These are phyloP conservation scores for Sinohyriopsis cumingii DNA, from an alignment of 2,888 invertebrate genomes.

Conservation along the genomic window DNA sequence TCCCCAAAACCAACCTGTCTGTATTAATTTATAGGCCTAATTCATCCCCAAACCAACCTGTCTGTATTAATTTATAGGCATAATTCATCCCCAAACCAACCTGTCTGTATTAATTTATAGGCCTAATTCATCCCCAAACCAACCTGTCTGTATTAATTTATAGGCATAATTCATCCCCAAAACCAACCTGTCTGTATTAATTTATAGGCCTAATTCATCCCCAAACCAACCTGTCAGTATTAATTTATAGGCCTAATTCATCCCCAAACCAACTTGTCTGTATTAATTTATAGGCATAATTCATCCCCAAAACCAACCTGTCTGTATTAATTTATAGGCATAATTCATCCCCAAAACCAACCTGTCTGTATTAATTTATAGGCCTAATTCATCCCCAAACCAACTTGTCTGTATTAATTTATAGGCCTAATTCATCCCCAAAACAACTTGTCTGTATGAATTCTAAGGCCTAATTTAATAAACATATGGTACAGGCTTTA, in stretches of 20 bases:
- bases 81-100: slow-evolving; percentile 6
- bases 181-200: slow-evolving; percentile 24
- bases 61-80: too few species aligned
- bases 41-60: too few species aligned
- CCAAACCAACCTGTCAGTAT: too few species aligned
- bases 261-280: neutral
- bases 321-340: too few species aligned
- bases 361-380: neutral
- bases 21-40: slow-evolving; percentile 20
- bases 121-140: too few species aligned
- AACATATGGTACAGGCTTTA: slow-evolving; percentile 18
- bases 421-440: neutral
- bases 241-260: too few species aligned
- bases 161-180: neutral
- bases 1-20: slow-evolving; percentile 15
- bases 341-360: slow-evolving; percentile 6
- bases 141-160: too few species aligned
- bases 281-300: too few species aligned
- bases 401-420: too few species aligned
- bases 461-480: slow-evolving; percentile 10
- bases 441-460: slow-evolving; percentile 23
- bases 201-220: slow-evolving; percentile 2
- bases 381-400: too few species aligned
- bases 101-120: neutral
- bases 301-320: too few species aligned